Conservation (phyloP, 2,888 invertebrate species). For the Ellobium chinense region DNA sequence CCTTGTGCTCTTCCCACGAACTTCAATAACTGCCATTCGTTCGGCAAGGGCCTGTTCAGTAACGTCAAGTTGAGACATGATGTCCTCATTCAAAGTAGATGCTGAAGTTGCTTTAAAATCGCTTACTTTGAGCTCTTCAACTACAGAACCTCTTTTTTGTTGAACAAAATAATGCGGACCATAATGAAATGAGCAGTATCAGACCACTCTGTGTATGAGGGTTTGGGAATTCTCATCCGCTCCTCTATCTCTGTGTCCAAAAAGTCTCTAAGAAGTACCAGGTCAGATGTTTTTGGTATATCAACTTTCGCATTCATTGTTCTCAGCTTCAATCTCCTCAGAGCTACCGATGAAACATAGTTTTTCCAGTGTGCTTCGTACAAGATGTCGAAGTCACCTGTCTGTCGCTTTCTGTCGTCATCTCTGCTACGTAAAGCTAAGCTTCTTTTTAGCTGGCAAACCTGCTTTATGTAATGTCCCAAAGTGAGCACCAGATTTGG, state of each 20-base stretch:
- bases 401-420: not conserved
- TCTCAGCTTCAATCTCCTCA: not conserved
- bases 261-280: not conserved
- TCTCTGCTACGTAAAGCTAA: not conserved
- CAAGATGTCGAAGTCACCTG: not conserved
- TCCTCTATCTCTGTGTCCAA: not conserved
- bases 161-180: not conserved
- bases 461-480: constrained; percentile 10
- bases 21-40: constrained; percentile 28
- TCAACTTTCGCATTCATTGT: not conserved
- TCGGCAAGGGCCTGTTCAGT: not conserved
- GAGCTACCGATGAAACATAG: not conserved
- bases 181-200: not conserved
- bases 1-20: constrained; percentile 23
- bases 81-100: not conserved
- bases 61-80: not conserved
- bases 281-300: not conserved
- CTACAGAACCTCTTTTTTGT: constrained; percentile 8
- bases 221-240: not conserved
- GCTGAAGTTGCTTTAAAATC: not conserved
- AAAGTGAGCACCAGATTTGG: not conserved
- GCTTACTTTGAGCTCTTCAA: not conserved
- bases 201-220: not conserved
- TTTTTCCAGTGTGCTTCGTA: constrained; percentile 6
- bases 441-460: not conserved